phyloP scores from a whole-genome alignment of 2,797 vertebrate genomes.

The Protonibea diacanthus region DNA sequence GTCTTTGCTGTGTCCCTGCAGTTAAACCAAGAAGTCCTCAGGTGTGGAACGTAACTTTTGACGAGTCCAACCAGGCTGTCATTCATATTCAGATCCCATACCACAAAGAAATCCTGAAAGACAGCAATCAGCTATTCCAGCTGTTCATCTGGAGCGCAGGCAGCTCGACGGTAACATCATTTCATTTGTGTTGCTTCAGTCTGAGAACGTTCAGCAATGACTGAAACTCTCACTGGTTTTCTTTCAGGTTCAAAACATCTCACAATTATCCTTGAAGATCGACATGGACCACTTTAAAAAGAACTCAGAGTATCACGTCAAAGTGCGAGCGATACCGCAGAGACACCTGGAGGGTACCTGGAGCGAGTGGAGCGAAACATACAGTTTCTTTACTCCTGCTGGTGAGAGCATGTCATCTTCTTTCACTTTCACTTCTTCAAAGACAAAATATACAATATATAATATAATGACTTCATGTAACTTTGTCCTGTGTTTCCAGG shows the following conservation, averaged over 20 bases:
- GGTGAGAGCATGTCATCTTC: constrained; percentile 43
- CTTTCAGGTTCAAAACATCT: constrained; percentile 56
- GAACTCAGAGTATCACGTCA: constrained; percentile 47
- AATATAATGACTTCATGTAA: neutral
- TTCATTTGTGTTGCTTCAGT: neutral
- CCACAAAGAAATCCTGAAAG: constrained; percentile 48
- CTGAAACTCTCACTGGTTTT: neutral
- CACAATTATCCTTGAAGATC: constrained; percentile 40
- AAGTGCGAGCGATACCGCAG: constrained; percentile 60
- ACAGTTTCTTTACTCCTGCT: constrained; percentile 57
- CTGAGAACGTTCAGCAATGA: too few relatives aligned
- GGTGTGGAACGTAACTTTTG: constrained; percentile 62
- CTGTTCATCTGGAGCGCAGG: constrained; percentile 52
- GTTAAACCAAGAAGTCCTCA: constrained; percentile 78
- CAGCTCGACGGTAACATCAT: neutral
- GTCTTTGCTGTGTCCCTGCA: constrained; percentile 42
- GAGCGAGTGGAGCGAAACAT: constrained; percentile 79
- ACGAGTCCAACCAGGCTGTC: constrained; percentile 14
- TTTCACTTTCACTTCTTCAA: neutral
- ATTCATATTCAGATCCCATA: constrained; percentile 70
- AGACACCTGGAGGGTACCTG: constrained; percentile 60
- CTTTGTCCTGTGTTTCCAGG: neutral
- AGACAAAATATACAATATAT: neutral
- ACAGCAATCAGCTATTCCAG: constrained; percentile 60
- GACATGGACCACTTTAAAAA: constrained; percentile 36